Conservation (phyloP, 2,797 vertebrate genomes). For the Cyprinodon diabolis region DNA sequence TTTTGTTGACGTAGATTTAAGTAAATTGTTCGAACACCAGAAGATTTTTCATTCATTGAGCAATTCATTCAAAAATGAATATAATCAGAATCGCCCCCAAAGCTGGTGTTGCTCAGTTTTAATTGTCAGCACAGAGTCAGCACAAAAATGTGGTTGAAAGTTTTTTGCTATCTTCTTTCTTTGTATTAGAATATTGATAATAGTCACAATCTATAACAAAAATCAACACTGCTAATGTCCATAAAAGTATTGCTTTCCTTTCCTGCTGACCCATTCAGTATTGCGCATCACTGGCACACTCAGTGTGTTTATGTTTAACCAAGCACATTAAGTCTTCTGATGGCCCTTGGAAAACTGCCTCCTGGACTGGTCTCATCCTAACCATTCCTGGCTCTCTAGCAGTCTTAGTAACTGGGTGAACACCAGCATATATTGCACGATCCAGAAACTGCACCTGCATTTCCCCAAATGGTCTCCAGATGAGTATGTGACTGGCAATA, state of each 20-base stretch:
- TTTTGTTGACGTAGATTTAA: not conserved
- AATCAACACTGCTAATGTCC: not conserved
- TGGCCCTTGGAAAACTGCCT: not conserved
- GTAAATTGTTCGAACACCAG: too few species aligned
- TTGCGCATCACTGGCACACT: not conserved
- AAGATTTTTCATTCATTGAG: not conserved
- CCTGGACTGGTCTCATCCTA: not conserved
- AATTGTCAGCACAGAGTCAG: too few species aligned
- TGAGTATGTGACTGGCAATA: not conserved
- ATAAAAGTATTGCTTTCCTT: not conserved
- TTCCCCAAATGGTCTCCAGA: not conserved
- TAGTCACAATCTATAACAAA: not conserved
- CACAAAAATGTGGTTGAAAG: not conserved
- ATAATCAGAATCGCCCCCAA: not conserved
- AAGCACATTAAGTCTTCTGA: not conserved
- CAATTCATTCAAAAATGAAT: not conserved
- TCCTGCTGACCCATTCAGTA: too few species aligned
- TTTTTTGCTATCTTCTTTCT: not conserved
- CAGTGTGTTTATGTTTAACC: not conserved
- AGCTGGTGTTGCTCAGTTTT: too few species aligned
- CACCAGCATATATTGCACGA: not conserved
- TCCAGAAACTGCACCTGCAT: not conserved
- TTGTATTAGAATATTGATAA: not conserved
- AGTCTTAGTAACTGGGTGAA: slow-evolving; percentile 1
- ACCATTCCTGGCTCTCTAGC: not conserved